Evolutionary conservation across 2,113 vertebrate species (phyloP).

Genomic region (Taxidea taxus): DNA sequence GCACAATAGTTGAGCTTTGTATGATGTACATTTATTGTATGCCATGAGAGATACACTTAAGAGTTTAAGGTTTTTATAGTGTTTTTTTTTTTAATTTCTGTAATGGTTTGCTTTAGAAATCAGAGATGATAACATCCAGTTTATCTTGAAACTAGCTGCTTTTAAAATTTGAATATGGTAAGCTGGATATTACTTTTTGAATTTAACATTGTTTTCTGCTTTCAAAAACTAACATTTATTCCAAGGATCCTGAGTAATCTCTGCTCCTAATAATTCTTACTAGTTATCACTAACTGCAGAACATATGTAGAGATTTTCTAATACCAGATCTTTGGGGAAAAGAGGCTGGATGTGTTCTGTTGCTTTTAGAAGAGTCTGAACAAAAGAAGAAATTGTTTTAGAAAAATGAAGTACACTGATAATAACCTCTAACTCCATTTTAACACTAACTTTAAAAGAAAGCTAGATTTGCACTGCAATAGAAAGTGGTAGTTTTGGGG

Average conservation of each 20-base stretch:
- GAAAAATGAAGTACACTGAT: not conserved
- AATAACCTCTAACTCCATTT: not conserved
- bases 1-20: not conserved
- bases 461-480: not conserved
- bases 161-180: not conserved
- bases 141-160: not conserved
- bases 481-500: not conserved
- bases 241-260: not conserved
- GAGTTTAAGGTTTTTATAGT: not conserved
- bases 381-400: not conserved
- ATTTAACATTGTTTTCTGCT: not conserved
- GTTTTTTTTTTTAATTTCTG: not conserved
- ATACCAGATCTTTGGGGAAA: not conserved
- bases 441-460: not conserved
- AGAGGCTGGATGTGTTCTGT: not conserved
- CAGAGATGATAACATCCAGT: not conserved
- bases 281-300: not conserved
- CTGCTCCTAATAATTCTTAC: not conserved
- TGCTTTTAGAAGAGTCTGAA: not conserved
- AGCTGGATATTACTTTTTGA: not conserved
- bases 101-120: conserved; percentile 10
- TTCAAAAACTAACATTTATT: conserved; percentile 17
- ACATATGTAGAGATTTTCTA: not conserved
- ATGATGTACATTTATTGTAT: not conserved
- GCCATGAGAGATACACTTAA: not conserved